Conservation (phyloP, 2,113 vertebrate species). For the human region GRCh38 chr4:83425501-83426000, state of each 20-base stretch:
- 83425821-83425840: constrained; percentile 25
- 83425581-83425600: neutral
- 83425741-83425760: neutral
- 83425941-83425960: neutral
- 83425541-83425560: neutral
- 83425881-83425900: neutral
- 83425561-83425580: neutral
- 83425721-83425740: neutral
- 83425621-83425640: neutral
- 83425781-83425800: neutral
- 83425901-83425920: neutral
- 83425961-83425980: constrained; percentile 12
- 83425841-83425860: constrained; percentile 10
- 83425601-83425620: neutral
- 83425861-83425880: constrained; percentile 21
- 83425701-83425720: neutral
- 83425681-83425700: neutral
- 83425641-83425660: neutral
- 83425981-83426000: constrained; percentile 87
- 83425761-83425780: neutral
- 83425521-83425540: neutral
- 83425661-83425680: neutral
- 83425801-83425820: neutral
- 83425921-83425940: neutral
- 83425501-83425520: neutral